Evolutionary conservation across 1,140 invertebrate species (phyloP), one percentile per base, ranked within the genome.

Genomic region (Drosophila erecta): DNA sequence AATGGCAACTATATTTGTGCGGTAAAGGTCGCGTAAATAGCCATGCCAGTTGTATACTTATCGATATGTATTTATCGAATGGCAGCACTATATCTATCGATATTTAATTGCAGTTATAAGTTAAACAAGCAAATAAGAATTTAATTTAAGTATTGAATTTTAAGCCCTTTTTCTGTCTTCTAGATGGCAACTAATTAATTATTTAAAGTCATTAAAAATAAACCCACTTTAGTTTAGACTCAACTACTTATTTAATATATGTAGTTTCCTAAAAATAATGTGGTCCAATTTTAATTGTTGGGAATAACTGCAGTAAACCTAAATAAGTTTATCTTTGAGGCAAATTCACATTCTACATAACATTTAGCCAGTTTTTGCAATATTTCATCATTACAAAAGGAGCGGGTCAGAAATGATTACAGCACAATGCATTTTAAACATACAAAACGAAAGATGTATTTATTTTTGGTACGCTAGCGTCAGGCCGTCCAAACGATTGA

Each of bases 391-490:
- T 37, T n/a, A 59, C 38, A 10, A 2, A 8, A 30, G 8, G 2
- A 30, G 8, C 0, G 27, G 8, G 0, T 30, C 7, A 30, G 7
- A 30, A 10, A 7, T 11, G 4, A 51, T 35, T 51, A 43, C 2
- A 22, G 30, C 2, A 3, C 4, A 7, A 15, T 47, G 8, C 17
- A 33, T 38, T 4, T 43, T 14, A 33, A 56, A 46, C 64, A 47
- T 47, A 33, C 35, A 38, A 17, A 44, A 70, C 43, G n/a, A 44
- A 49, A 69, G 22, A n/a, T 49, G 35, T 47, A 47, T 57, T 70
- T 57, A 70, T 70, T 70, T 56, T 50, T 27, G 12, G 49, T 70
- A 57, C 15, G 10, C 43, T 46, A 46, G 17, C 17, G 33, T 38
- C 6, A 6, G 35, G 49, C 62, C 66, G n/a, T 24, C 7, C 14